Evolutionary conservation across 2,113 vertebrate genomes (phyloP).

Genomic region (Elaphurus davidianus): DNA sequence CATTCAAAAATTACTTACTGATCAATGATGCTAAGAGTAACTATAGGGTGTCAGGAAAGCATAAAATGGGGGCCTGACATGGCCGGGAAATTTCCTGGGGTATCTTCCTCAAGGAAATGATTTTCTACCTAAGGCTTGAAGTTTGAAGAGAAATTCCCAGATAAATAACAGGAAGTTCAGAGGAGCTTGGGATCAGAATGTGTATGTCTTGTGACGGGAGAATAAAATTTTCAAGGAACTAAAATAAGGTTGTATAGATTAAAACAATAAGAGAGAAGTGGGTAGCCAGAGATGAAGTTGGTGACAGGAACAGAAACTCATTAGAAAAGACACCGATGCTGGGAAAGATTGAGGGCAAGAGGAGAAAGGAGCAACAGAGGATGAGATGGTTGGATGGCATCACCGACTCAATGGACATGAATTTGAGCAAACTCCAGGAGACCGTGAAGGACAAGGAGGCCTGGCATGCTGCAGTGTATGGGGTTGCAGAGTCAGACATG

Average conservation of each 20-base stretch:
- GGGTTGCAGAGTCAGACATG: background rate
- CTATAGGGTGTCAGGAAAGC: background rate
- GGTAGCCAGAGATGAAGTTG: background rate
- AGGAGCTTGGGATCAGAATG: background rate
- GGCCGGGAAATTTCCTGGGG: background rate
- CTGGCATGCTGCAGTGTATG: background rate
- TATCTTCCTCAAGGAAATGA: background rate
- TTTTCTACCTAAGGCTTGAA: background rate
- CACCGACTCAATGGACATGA: accelerated
- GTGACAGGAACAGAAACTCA: background rate
- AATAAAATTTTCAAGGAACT: background rate
- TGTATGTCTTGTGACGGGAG: background rate
- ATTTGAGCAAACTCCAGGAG: background rate
- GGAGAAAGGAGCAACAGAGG: background rate
- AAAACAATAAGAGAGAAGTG: background rate
- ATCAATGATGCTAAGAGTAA: background rate
- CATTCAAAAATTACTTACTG: constrained; percentile 31
- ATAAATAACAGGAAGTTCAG: background rate
- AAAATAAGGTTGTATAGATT: background rate
- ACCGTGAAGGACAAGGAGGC: background rate
- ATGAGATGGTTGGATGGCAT: background rate
- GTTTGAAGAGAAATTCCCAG: background rate
- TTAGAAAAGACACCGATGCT: background rate
- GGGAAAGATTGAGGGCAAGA: background rate
- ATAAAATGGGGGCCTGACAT: background rate